phyloP scores from a whole-genome alignment of 2,888 invertebrate species.

The Serripes groenlandicus region DNA sequence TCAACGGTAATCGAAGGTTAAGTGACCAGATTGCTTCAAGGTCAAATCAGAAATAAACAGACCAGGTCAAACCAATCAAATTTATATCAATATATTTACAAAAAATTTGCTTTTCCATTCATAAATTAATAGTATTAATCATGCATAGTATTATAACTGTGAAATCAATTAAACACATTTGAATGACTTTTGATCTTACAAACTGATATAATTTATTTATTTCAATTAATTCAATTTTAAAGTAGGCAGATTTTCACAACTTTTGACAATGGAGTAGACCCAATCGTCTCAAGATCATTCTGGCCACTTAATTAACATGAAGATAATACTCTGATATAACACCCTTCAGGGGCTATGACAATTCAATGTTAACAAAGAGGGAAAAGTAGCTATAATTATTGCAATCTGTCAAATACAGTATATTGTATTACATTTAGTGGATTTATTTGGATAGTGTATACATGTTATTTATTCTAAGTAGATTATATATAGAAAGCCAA shows the following conservation, averaged over 20 bases:
- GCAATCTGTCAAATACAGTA: too few relatives aligned
- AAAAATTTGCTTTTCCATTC: neutral
- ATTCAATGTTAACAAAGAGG: too few relatives aligned
- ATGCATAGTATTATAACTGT: neutral
- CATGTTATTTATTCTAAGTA: too few relatives aligned
- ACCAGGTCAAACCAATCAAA: neutral
- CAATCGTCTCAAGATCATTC: neutral
- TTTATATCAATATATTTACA: neutral
- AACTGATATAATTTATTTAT: neutral
- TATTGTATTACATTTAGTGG: too few relatives aligned
- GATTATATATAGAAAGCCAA: too few relatives aligned
- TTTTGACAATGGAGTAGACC: constrained; percentile 7
- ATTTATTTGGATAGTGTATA: too few relatives aligned
- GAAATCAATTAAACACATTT: neutral
- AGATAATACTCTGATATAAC: too few relatives aligned
- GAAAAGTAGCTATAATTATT: too few relatives aligned
- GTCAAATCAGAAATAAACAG: neutral
- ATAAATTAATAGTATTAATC: constrained; percentile 16
- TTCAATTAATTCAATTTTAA: constrained; percentile 17
- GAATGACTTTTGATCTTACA: neutral
- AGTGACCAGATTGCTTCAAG: neutral
- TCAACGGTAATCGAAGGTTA: neutral
- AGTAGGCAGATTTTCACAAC: constrained; percentile 12
- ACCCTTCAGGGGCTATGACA: too few relatives aligned
- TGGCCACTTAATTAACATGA: too few relatives aligned